These are phyloP conservation scores for Paradoxurus hermaphroditus DNA, from an alignment of 2,113 vertebrate genomes.

Conservation along the genomic window DNA sequence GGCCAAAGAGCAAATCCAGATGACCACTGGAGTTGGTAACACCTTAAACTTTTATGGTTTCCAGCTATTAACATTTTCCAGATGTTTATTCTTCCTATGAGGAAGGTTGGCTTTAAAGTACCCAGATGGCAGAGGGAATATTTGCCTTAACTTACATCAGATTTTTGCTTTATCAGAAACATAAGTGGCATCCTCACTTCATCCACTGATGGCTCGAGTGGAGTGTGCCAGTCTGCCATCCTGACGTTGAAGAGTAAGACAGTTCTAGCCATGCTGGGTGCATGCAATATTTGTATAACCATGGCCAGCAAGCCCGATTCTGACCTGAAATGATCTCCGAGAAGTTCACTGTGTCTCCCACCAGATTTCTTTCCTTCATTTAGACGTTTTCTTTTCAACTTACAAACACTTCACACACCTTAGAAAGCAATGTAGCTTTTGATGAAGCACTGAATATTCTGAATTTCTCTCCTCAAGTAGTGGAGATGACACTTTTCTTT, in stretches of 20 bases:
- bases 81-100: not conserved
- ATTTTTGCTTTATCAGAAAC: not conserved
- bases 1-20: not conserved
- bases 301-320: not conserved
- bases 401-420: not conserved
- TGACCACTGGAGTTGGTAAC: not conserved
- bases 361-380: not conserved
- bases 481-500: not conserved
- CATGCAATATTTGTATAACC: not conserved
- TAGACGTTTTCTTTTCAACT: not conserved
- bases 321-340: not conserved
- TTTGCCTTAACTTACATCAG: not conserved
- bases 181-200: not conserved
- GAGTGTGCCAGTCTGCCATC: accelerated
- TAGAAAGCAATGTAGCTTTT: not conserved
- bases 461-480: not conserved
- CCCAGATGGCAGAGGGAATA: not conserved
- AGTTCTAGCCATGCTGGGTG: too few relatives aligned
- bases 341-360: not conserved
- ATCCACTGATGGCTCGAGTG: not conserved
- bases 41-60: not conserved
- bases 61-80: not conserved
- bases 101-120: not conserved
- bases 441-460: not conserved
- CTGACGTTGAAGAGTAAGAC: not conserved